Percentiles rank a stretch among this genome's conserved stretches.
phyloP scores from a whole-genome alignment of 2,113 vertebrate genomes.

The Tinamus guttatus region DNA sequence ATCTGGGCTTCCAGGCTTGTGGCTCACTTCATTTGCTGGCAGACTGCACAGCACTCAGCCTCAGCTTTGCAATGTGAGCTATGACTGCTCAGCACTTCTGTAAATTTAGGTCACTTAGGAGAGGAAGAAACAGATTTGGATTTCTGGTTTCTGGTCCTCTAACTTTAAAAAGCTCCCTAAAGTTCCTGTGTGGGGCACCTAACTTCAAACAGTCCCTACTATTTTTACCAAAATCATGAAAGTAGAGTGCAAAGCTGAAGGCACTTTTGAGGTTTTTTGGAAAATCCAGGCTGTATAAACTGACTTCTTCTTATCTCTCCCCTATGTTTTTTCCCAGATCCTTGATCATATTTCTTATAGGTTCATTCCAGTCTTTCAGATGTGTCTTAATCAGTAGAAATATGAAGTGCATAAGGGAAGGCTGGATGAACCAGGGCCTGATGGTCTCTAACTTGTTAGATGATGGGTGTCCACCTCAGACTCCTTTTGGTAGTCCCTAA shows the following conservation, averaged over 20 bases:
- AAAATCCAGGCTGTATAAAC: not conserved
- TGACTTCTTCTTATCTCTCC: not conserved
- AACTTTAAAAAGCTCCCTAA: not conserved
- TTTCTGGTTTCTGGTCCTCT: not conserved
- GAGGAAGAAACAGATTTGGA: not conserved
- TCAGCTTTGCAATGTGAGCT: not conserved
- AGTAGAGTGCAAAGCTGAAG: not conserved
- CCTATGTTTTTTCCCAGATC: not conserved
- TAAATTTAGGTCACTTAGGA: not conserved
- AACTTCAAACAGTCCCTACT: not conserved
- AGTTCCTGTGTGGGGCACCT: not conserved
- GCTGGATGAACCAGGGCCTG: not conserved
- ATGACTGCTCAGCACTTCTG: not conserved
- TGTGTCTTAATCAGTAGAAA: not conserved
- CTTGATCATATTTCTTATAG: not conserved
- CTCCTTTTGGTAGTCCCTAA: not conserved
- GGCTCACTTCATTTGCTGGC: conserved; percentile 35
- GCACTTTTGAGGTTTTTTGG: not conserved
- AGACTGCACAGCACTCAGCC: not conserved
- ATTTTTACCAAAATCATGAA: not conserved
- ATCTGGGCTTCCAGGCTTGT: conserved; percentile 53
- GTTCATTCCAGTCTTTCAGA: not conserved
- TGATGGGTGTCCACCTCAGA: not conserved
- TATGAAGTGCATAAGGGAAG: not conserved
- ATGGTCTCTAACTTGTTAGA: not conserved